Conservation (phyloP, 2,797 vertebrate genomes). For the Cossypha caffra region DNA sequence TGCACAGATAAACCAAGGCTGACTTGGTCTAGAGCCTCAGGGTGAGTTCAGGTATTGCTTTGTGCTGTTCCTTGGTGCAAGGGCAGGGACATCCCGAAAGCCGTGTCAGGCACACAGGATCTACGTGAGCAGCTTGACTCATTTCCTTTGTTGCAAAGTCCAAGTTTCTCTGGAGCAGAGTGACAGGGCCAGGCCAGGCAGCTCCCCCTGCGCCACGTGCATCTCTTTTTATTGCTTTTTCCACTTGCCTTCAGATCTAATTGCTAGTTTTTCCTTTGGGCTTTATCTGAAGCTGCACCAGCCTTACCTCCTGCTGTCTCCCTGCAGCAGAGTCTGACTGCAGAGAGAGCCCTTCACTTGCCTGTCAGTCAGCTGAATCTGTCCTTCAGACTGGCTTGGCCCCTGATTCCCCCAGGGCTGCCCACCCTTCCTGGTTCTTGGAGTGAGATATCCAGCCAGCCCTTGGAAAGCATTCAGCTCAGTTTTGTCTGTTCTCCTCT, state of each 20-base stretch:
- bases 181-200: fast-evolving
- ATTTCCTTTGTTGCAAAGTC: background rate
- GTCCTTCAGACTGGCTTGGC: background rate
- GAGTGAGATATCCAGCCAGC: background rate
- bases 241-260: background rate
- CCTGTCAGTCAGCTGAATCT: background rate
- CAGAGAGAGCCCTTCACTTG: background rate
- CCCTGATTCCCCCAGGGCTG: background rate
- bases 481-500: background rate
- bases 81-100: fast-evolving
- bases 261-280: background rate
- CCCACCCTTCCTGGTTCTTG: background rate
- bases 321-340: background rate
- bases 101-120: fast-evolving
- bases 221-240: background rate
- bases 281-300: background rate
- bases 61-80: background rate
- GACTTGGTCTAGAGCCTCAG: background rate
- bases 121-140: background rate
- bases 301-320: background rate
- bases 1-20: background rate
- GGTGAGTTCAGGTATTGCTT: fast-evolving
- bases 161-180: background rate
- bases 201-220: fast-evolving
- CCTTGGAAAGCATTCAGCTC: background rate